Conservation (phyloP, 2,888 invertebrate species). For the Eudasyphora cyanicolor region DNA sequence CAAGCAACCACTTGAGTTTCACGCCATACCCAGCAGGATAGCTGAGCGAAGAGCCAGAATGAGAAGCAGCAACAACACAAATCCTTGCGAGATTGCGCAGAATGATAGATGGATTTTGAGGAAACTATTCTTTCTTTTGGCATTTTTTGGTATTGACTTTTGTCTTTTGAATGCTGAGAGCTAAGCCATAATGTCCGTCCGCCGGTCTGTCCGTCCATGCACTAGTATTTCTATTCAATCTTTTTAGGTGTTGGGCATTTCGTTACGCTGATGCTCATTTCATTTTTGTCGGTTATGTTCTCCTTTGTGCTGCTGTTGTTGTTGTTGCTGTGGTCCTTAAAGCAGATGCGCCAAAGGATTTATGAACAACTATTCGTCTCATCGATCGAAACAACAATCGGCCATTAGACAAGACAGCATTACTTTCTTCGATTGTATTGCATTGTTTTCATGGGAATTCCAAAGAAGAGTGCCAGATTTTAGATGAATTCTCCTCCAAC, state of each 20-base stretch:
- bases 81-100: not conserved
- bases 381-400: not conserved
- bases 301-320: not conserved
- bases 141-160: conserved; percentile 53
- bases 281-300: too few species aligned
- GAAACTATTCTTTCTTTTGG: conserved; percentile 15
- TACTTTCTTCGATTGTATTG: conserved; percentile 19
- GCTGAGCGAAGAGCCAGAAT: not conserved
- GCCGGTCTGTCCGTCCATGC: not conserved
- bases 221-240: conserved; percentile 23
- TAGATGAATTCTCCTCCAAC: conserved; percentile 34
- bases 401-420: conserved; percentile 15
- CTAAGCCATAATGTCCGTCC: conserved; percentile 20
- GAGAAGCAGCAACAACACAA: not conserved
- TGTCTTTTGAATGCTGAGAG: conserved; percentile 37
- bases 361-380: not conserved
- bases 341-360: conserved; percentile 64
- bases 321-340: not conserved
- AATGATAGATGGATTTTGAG: not conserved
- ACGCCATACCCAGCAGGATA: conserved; percentile 52
- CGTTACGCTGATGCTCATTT: conserved; percentile 53
- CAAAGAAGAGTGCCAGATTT: conserved; percentile 58
- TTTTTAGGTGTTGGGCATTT: conserved; percentile 47
- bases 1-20: conserved; percentile 62
- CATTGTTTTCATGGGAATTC: conserved; percentile 53